Evolutionary conservation across 2,113 vertebrate genomes (phyloP), one percentile per base, ranked within the genome.

Genomic region (Anguilla rostrata): DNA sequence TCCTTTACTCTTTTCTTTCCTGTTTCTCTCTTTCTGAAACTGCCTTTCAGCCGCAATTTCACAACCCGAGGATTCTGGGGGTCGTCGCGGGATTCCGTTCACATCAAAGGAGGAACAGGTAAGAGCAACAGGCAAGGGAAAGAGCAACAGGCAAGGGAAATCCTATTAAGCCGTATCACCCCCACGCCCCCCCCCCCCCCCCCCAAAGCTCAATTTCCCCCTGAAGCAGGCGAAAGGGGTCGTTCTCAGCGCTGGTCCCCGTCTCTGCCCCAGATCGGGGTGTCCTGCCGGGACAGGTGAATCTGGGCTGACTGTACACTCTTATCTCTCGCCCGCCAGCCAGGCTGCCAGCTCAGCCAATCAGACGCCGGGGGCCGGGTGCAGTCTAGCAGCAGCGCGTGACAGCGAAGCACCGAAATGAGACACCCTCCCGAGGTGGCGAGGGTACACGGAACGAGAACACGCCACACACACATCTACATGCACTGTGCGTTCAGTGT

Each of bases 301-400:
- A 60, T 7, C 6, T 20, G 39, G 29, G 57, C 57, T 20, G 34
- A 39, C 56, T 7, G 93, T 94, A 94, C 92, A 93, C 90, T 90
- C 90, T 94, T 93, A 95, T 95, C 92, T 92, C 91, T 89, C 92
- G 93, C 94, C 92, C 90, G 92, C 90, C 92, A 93, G 89, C 85
- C 88, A 87, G 88, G 5, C 43, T 2, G 56, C 14, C 26, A 5
- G 1, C 63, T n/a, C 63, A n/a, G 63, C 63, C 63, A n/a, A n/a
- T 71, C 63, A 71, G 20, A 71, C 26, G 22, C 16, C 3, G 63
- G 63, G 26, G 63, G 6, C 43, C 26, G 63, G 20, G 22, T 71
- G 6, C 26, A n/a, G 20, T 71, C 63, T 60, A 20, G 56, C 56
- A 16, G 56, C 43, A 8, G 43, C 8, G 43, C 43, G 43, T 46